phyloP scores from a whole-genome alignment of 2,888 invertebrate genomes.

The Ornithoptera alexandrae region DNA sequence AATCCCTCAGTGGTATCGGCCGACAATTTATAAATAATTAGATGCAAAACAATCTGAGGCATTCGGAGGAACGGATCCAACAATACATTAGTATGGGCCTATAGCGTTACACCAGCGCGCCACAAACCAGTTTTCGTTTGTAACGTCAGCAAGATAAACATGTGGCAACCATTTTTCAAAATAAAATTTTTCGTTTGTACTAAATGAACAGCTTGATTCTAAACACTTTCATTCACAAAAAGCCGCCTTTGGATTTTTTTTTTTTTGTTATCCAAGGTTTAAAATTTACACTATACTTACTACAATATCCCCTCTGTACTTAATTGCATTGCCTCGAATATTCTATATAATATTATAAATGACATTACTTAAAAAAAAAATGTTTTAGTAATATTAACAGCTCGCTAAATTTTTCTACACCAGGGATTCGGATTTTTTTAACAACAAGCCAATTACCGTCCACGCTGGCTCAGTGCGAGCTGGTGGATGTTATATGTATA shows the following conservation, averaged over 20 bases:
- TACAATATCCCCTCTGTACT: background rate
- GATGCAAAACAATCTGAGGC: conserved; percentile 62
- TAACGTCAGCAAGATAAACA: conserved; percentile 49
- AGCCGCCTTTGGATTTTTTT: background rate
- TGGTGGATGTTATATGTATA: no score
- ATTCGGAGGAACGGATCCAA: conserved; percentile 60
- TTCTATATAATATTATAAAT: no score
- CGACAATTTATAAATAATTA: conserved; percentile 48
- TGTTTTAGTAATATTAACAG: no score
- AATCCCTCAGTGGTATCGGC: conserved; percentile 49
- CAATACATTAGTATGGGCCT: conserved; percentile 51
- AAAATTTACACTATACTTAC: background rate
- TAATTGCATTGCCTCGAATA: background rate
- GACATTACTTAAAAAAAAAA: no score
- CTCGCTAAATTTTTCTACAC: no score
- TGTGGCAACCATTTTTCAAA: conserved; percentile 15
- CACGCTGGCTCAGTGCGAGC: no score
- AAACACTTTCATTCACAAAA: conserved; percentile 27
- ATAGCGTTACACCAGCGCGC: conserved; percentile 54
- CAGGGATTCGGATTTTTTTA: no score
- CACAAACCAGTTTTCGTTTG: conserved; percentile 55
- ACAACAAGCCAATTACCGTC: no score
- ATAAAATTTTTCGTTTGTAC: background rate
- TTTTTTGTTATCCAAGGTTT: conserved; percentile 12
- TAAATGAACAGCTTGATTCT: conserved; percentile 18